Evolutionary conservation across 2,113 vertebrate genomes (phyloP).

Genomic region (Hiodon alosoides): DNA sequence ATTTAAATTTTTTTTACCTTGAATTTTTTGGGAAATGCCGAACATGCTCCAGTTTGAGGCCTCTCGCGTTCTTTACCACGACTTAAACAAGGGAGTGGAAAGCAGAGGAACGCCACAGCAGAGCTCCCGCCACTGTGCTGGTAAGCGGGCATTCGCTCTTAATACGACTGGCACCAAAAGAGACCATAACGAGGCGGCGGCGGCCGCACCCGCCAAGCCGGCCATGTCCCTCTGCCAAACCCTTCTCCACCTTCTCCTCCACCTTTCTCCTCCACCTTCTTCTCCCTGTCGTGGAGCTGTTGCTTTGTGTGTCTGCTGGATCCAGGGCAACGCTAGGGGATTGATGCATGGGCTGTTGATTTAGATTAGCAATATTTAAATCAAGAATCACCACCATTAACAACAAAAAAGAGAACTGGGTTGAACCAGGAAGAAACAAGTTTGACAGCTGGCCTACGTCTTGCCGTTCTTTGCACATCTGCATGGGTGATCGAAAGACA

Average conservation of each 20-base stretch:
- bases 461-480: conserved; percentile 45
- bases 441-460: conserved; percentile 18
- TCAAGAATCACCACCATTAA: conserved; percentile 62
- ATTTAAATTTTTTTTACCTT: conserved; percentile 29
- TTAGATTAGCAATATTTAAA: conserved; percentile 75
- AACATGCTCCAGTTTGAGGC: conserved; percentile 39
- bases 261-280: conserved; percentile 45
- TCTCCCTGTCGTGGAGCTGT: conserved; percentile 58
- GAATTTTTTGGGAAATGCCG: conserved; percentile 29
- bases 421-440: conserved; percentile 43
- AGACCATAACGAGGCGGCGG: conserved; percentile 19
- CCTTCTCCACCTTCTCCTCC: conserved; percentile 23
- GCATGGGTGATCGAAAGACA: conserved; percentile 30
- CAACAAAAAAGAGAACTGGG: conserved; percentile 53
- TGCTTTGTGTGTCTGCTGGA: conserved; percentile 64
- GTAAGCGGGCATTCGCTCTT: conserved; percentile 19
- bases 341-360: conserved; percentile 69
- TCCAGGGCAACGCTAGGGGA: conserved; percentile 62
- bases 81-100: conserved; percentile 36
- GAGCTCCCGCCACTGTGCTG: conserved; percentile 34
- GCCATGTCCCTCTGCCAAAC: conserved; percentile 47
- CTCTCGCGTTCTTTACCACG: conserved; percentile 37
- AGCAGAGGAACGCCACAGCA: conserved; percentile 21
- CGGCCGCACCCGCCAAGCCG: conserved; percentile 38
- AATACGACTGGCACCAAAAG: conserved; percentile 18